Percentiles rank a stretch among this genome's conserved stretches.
Conservation (phyloP, 2,797 vertebrate genomes). For the Acipenser oxyrinchus region DNA sequence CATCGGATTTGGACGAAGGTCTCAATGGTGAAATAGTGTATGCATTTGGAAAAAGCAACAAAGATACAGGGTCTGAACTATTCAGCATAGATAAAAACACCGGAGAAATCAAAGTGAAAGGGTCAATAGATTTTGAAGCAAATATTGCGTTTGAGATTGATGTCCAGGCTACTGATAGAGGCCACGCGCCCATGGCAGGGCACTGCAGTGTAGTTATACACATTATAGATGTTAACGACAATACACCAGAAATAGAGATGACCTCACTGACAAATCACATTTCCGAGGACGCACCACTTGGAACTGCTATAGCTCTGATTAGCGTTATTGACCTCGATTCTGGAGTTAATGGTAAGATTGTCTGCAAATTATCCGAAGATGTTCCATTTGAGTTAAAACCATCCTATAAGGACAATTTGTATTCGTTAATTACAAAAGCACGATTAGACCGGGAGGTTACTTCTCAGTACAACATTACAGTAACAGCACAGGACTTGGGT, state of each 20-base stretch:
- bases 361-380: neutral
- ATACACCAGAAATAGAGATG: constrained; percentile 32
- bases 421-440: constrained; percentile 3
- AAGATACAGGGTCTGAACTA: neutral
- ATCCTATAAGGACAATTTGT: neutral
- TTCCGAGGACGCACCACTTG: constrained; percentile 31
- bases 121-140: constrained; percentile 27
- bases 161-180: constrained; percentile 38
- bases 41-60: no score
- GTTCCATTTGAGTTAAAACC: neutral
- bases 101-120: constrained; percentile 23
- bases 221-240: constrained; percentile 40
- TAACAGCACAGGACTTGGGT: constrained; percentile 48
- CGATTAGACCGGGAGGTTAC: constrained; percentile 49
- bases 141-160: constrained; percentile 29
- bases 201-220: constrained; percentile 40
- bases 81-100: constrained; percentile 23
- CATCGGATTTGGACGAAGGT: neutral
- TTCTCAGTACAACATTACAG: constrained; percentile 41
- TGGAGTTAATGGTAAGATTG: constrained; percentile 22
- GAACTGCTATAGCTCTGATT: constrained; percentile 38
- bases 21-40: neutral
- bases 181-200: constrained; percentile 26
- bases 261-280: constrained; percentile 32
- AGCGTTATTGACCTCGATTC: constrained; percentile 33